Base-by-base conservation (phyloP, 2,797 vertebrate species). In the Pangasius mekongensis region DNA sequence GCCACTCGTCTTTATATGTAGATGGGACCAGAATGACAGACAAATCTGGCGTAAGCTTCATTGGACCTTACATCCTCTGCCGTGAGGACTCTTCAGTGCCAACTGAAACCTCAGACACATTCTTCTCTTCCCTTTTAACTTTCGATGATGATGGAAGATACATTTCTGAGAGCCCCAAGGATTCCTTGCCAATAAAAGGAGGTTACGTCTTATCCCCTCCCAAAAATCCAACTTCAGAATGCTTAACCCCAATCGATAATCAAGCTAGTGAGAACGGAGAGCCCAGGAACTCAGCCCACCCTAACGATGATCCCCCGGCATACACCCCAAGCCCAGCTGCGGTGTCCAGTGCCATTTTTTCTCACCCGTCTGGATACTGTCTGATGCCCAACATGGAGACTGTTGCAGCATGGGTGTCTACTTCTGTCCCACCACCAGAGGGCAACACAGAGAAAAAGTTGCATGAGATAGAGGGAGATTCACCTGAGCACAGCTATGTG, bases 11-110 rank as follows among this genome's bases (percentile, higher is more conserved):
- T 22, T 30, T 52, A 13, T 24, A 52, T 14, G 30, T 18, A 30
- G 87, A 90, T 58, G 90, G 90, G 56, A 67, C 85, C 18, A 87
- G 20, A 18, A 2, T 27, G 69, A 85, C 30, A 24, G 92, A 93
- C 56, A 91, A 73, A 0, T 94, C 94, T 14, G 88, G 85, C 33
- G 1, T 95, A 67, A 95, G 93, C 92, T 96, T 96, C 92, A 94
- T 83, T 1, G 95, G 96, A 4, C 96, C 95, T 0, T 96, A 96
- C 89, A 95, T 96, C 90, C 67, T 95, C 82, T 96, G 94, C 24
- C 67, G 1, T 5, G 18, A 66, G 69, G n/a, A 91, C 64, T 92
- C 49, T 86, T 0, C 88, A 3, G 84, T 1, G 39, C 90, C 94
- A 91, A 67, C 11, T 24, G 81, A 80, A 73, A 71, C 64, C 27